A percentile compares a stretch with the other conserved stretches of the same genome.
Conservation (phyloP, 2,888 invertebrate species). For the Sialis fuliginosa region DNA sequence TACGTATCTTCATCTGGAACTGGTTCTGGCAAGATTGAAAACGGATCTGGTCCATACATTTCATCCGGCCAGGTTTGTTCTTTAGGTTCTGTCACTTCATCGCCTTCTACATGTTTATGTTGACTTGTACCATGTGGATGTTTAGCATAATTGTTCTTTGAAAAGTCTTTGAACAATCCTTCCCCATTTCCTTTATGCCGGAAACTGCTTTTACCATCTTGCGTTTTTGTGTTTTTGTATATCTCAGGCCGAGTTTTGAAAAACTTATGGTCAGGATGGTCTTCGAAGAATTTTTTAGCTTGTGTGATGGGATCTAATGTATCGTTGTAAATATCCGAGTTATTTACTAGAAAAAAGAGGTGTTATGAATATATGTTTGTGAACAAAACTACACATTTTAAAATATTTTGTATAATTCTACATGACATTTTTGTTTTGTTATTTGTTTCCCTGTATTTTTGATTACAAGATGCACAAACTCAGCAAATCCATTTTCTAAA, state of each 20-base stretch:
- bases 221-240: conserved; percentile 10
- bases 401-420: not conserved
- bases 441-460: not conserved
- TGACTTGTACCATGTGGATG: conserved; percentile 2
- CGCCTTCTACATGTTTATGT: conserved; percentile 1
- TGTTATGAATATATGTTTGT: not conserved
- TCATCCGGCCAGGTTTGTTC: too few species aligned
- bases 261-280: conserved; percentile 16
- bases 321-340: conserved; percentile 18
- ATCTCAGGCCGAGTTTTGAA: conserved; percentile 2
- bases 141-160: conserved; percentile 6
- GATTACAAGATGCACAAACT: not conserved
- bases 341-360: conserved; percentile 14
- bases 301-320: conserved; percentile 18
- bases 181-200: conserved; percentile 20
- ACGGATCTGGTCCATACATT: too few species aligned
- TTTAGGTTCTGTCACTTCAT: not conserved
- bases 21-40: not conserved
- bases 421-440: not conserved
- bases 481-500: not conserved
- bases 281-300: conserved; percentile 18
- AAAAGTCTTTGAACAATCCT: conserved; percentile 18
- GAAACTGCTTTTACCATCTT: conserved; percentile 16
- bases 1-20: conserved; percentile 9
- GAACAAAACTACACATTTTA: not conserved